These are phyloP conservation scores for Illadopsis cleaveri DNA, from an alignment of 2,113 vertebrate species.

Conservation along the genomic window DNA sequence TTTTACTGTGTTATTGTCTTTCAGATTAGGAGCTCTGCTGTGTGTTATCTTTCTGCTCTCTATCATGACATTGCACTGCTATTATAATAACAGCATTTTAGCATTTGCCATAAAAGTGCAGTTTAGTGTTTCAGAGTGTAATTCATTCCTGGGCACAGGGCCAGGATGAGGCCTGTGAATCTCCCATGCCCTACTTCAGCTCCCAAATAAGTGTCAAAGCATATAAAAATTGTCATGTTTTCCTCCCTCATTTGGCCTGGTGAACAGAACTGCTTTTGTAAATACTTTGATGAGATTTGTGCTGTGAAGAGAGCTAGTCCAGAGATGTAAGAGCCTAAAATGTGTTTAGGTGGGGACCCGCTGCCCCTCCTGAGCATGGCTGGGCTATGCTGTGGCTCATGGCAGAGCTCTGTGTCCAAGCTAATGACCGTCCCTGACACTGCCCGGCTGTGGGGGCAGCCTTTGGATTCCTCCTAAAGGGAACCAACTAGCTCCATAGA, in stretches of 20 bases:
- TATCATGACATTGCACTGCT: background rate
- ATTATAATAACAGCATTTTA: background rate
- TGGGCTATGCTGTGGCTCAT: rapidly evolving
- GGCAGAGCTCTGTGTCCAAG: too few species aligned
- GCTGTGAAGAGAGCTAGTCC: background rate
- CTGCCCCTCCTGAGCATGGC: rapidly evolving
- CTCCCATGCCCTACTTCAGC: background rate
- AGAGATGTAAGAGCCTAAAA: background rate
- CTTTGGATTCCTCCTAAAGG: background rate
- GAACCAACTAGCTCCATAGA: background rate
- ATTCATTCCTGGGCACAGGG: background rate
- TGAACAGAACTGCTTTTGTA: background rate
- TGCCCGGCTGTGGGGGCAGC: background rate
- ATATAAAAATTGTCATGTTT: background rate
- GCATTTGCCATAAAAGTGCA: background rate
- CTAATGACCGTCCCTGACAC: background rate
- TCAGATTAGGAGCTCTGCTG: background rate
- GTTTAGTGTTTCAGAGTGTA: background rate
- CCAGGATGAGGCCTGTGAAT: background rate
- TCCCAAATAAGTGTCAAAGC: background rate
- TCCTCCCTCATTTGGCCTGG: background rate
- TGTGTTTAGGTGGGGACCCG: rapidly evolving
- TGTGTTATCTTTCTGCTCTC: background rate
- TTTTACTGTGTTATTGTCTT: background rate
- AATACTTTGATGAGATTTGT: background rate